phyloP scores from a whole-genome alignment of 2,797 vertebrate genomes.

The Liasis olivaceus region DNA sequence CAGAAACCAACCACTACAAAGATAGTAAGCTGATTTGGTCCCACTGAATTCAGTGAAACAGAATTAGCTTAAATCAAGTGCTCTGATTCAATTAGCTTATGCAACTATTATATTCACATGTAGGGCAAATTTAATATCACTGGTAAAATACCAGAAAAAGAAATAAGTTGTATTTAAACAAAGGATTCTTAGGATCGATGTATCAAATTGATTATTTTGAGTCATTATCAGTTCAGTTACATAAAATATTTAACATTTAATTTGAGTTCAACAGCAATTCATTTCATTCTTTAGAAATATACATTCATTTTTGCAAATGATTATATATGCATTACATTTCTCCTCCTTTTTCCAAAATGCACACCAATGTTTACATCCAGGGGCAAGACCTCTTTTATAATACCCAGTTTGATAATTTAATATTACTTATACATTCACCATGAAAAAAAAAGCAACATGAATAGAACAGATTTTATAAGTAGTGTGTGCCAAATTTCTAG shows the following conservation, averaged over 20 bases:
- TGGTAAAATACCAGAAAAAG: not conserved
- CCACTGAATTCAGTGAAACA: not conserved
- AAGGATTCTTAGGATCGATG: not conserved
- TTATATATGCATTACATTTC: not conserved
- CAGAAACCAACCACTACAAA: not conserved
- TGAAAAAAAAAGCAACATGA: not conserved
- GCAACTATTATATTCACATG: not conserved
- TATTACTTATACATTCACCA: not conserved
- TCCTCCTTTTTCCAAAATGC: not conserved
- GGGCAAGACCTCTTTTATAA: not conserved
- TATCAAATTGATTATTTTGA: not conserved
- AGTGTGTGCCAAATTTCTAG: not conserved
- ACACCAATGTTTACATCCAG: not conserved
- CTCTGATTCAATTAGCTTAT: not conserved
- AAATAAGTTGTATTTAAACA: not conserved
- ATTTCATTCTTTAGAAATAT: not conserved
- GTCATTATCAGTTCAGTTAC: not conserved
- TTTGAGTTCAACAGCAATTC: not conserved
- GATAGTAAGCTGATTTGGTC: not conserved
- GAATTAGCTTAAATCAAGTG: slow-evolving; percentile 3
- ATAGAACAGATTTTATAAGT: not conserved
- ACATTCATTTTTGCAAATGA: not conserved
- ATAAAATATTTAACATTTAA: not conserved
- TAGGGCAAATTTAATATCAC: not conserved
- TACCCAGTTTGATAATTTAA: not conserved